Base-by-base conservation (phyloP, 2,797 vertebrate genomes). In the Enteromius viviparus region DNA sequence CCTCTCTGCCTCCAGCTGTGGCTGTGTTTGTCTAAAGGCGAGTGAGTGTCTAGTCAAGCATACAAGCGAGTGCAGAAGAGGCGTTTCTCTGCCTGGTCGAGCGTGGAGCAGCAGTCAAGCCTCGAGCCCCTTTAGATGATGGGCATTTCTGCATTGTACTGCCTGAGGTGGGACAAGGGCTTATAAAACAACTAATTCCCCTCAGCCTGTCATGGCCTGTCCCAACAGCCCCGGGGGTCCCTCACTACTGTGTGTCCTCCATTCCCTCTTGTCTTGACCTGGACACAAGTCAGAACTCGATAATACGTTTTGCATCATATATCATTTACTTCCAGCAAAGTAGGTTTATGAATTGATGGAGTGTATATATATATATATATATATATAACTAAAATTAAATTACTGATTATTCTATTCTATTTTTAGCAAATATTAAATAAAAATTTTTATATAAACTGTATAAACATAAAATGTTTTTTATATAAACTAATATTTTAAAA, bases 141-240 rank as follows among this genome's bases (percentile, higher is more conserved):
- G 70, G 8, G 21, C 68, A 47, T 71, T 84, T 79, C 75, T 83
- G 78, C 86, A 85, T 85, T 87, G 86, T 85, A 89, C 82, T 81
- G 55, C 85, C 81, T 72, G 78, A 90, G 89, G 86, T 89, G 84
- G 89, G 89, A 91, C 90, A 81, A 88, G 78, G 84, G 81, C 85
- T 88, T 84, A 80, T 82, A 75, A 81, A 78, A 77, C 85, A 84
- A 81, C 80, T 87, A 90, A 80, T 72, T 64, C 40, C 71, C 76
- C 69, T 60, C 34, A n/a, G 32, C 62, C 19, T 84, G 65, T 85
- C 81, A 85, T 75, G 69, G 66, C 71, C 81, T 79, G 62, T 62
- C 76, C 37, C 26, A 55, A 78, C 84, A 85, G 80, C 85, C 68
- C 68, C 21, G 58, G 72, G 58, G 74, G n/a, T 19, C 58, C 7